phyloP scores from a whole-genome alignment of 2,797 vertebrate species.

The Rhinogobio ventralis region DNA sequence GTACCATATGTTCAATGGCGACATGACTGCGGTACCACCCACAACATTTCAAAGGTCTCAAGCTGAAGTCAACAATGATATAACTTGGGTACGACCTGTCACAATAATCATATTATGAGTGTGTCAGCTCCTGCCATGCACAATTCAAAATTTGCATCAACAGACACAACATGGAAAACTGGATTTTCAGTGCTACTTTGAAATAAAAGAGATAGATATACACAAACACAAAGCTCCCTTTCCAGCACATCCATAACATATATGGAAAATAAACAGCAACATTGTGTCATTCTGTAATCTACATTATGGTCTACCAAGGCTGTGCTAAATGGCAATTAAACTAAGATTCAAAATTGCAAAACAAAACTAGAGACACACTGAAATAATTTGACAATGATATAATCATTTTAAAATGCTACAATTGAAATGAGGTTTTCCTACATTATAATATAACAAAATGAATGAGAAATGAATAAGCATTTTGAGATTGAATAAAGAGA shows the following conservation, averaged over 20 bases:
- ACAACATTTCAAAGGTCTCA: slow-evolving; percentile 43
- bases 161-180: neutral
- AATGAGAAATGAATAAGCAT: neutral
- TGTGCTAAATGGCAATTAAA: neutral
- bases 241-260: neutral
- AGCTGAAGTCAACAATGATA: slow-evolving; percentile 31
- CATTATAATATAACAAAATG: neutral
- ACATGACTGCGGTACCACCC: slow-evolving; percentile 32
- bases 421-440: neutral
- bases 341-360: neutral
- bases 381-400: too few relatives aligned
- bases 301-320: neutral
- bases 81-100: neutral
- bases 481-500: neutral
- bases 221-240: neutral
- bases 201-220: neutral
- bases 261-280: neutral
- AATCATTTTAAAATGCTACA: neutral
- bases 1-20: slow-evolving; percentile 26
- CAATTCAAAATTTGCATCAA: slow-evolving; percentile 4
- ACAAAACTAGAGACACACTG: neutral
- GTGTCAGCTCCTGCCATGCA: neutral
- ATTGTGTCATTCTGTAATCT: neutral
- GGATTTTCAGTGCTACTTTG: neutral
- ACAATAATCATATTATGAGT: slow-evolving; percentile 3